These are phyloP conservation scores for Aethina tumida DNA, from an alignment of 1,140 invertebrate species.

Conservation along the genomic window DNA sequence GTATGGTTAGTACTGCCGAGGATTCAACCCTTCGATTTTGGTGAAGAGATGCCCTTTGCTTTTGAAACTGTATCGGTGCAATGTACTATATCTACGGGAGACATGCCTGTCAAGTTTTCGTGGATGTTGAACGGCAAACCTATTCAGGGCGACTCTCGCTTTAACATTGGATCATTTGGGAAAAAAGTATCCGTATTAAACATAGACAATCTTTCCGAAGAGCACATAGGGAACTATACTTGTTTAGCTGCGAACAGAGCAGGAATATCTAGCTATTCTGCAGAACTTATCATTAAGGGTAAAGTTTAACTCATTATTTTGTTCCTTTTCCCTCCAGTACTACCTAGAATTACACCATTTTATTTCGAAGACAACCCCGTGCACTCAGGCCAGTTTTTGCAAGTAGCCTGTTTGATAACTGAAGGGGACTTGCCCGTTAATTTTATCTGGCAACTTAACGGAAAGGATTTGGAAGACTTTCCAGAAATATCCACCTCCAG, in stretches of 20 bases:
- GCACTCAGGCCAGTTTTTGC: slow-evolving; percentile 60
- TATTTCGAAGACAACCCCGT: slow-evolving; percentile 54
- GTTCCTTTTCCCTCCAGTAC: slow-evolving; percentile 35
- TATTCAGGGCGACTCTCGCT: slow-evolving; percentile 26
- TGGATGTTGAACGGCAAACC: slow-evolving; percentile 48
- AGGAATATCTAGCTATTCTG: slow-evolving; percentile 53
- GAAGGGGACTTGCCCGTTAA: slow-evolving; percentile 60
- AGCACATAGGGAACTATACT: slow-evolving; percentile 71
- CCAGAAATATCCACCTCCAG: slow-evolving; percentile 40
- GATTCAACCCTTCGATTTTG: slow-evolving; percentile 55
- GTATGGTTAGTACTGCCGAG: slow-evolving; percentile 37
- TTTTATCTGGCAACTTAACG: slow-evolving; percentile 56
- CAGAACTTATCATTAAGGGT: slow-evolving; percentile 63
- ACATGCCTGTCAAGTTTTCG: slow-evolving; percentile 41
- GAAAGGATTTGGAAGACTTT: slow-evolving; percentile 38
- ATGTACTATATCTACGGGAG: slow-evolving; percentile 19
- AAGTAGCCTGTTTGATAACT: slow-evolving; percentile 59
- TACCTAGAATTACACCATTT: slow-evolving; percentile 58
- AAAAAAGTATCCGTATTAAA: slow-evolving; percentile 59
- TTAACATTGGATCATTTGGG: slow-evolving; percentile 42
- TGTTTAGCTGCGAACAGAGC: slow-evolving; percentile 66
- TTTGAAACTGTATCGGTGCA: slow-evolving; percentile 28
- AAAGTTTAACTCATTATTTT: slow-evolving; percentile 42
- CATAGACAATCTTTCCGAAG: slow-evolving; percentile 61
- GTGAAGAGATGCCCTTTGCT: slow-evolving; percentile 40